Evolutionary conservation across 2,888 invertebrate species (phyloP).

Genomic region (Scrobipalpa costella): DNA sequence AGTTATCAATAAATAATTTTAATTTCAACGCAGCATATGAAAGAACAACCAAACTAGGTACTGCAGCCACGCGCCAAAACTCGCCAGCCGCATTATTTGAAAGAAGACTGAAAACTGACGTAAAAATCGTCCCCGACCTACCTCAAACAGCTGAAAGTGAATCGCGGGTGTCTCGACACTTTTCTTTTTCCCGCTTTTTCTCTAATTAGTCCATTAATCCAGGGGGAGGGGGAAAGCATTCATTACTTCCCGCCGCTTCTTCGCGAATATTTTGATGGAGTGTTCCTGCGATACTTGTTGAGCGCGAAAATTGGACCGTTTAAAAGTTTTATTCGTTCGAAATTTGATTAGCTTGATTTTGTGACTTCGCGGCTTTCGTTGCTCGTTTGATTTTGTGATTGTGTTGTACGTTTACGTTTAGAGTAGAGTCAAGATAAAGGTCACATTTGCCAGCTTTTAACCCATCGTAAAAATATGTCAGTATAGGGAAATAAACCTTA

Average conservation of each 20-base stretch:
- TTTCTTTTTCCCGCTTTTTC: constrained; percentile 58
- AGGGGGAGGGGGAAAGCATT: constrained; percentile 39
- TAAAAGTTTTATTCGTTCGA: constrained; percentile 24
- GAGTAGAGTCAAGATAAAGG: too few relatives aligned
- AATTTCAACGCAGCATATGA: too few relatives aligned
- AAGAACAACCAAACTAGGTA: neutral
- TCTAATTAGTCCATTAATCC: constrained; percentile 75
- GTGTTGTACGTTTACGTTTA: neutral
- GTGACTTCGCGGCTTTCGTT: neutral
- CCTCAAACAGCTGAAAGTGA: constrained; percentile 65
- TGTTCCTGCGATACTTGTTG: constrained; percentile 36
- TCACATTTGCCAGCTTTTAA: too few relatives aligned
- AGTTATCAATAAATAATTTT: too few relatives aligned
- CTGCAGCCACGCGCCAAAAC: constrained; percentile 45
- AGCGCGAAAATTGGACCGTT: constrained; percentile 23
- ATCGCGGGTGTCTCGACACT: constrained; percentile 49
- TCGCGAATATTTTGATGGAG: constrained; percentile 30
- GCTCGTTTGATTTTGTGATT: neutral
- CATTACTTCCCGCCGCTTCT: constrained; percentile 39
- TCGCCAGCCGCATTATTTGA: constrained; percentile 41
- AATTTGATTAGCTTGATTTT: constrained; percentile 25
- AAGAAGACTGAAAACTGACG: constrained; percentile 74
- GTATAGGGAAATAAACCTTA: too few relatives aligned
- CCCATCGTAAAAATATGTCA: too few relatives aligned
- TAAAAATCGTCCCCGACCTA: constrained; percentile 77